phyloP scores from a whole-genome alignment of 53 echinoderm and acorn worm species.

The Actinopyga echinites region DNA sequence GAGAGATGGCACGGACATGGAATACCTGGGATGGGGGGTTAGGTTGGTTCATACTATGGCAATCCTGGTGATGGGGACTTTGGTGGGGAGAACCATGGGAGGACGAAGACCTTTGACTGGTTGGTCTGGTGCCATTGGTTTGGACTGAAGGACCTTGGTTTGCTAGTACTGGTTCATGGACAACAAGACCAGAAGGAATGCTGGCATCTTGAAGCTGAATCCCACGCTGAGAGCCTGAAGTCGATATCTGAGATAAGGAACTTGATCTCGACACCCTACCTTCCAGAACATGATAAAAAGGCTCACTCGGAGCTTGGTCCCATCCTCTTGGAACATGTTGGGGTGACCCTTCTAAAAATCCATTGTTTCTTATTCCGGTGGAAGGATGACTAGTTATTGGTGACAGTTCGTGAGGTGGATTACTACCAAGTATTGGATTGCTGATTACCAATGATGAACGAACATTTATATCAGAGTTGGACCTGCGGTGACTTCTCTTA shows the following conservation, averaged over 20 bases:
- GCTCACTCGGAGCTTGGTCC: background rate
- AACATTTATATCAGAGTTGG: slow-evolving; percentile 26
- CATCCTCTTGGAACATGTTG: slow-evolving; percentile 1
- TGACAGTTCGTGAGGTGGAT: slow-evolving; percentile 1
- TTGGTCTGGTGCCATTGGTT: slow-evolving; percentile 10
- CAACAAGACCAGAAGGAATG: no score
- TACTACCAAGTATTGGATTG: background rate
- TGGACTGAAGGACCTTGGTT: slow-evolving; percentile 12
- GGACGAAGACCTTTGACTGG: slow-evolving; percentile 15
- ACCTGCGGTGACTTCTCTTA: slow-evolving; percentile 50
- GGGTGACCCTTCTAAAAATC: slow-evolving; percentile 22
- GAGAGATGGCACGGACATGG: slow-evolving; percentile 63
- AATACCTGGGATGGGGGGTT: slow-evolving; percentile 20
- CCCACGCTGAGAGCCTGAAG: slow-evolving; percentile 34
- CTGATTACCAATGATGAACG: slow-evolving; percentile 48
- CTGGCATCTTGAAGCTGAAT: no score
- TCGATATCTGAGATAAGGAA: slow-evolving; percentile 35
- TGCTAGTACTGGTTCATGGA: no score
- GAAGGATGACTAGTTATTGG: slow-evolving; percentile 20
- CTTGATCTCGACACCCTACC: slow-evolving; percentile 29
- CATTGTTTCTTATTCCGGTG: slow-evolving; percentile 26
- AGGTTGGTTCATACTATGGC: background rate
- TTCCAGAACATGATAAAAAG: slow-evolving; percentile 40
- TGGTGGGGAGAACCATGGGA: slow-evolving; percentile 37
- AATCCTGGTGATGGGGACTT: slow-evolving; percentile 20